A percentile compares a stretch with the other conserved stretches of the same genome.
Evolutionary conservation across 2,888 invertebrate species (phyloP).

Genomic region (Petrolisthes manimaculis): DNA sequence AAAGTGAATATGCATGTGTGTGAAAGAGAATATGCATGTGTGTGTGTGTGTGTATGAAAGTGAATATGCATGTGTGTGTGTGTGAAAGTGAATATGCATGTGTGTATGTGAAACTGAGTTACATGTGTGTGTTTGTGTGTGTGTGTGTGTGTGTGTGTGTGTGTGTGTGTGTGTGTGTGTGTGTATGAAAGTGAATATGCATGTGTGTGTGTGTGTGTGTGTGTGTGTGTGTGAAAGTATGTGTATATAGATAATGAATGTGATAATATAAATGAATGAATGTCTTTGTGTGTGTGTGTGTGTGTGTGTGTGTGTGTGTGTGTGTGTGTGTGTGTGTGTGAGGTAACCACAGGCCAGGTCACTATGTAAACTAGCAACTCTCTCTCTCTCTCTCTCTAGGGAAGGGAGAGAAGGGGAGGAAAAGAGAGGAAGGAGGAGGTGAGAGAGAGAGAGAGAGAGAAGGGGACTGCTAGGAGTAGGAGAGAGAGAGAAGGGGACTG

Average conservation of each 20-base stretch:
- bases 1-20: no score
- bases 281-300: neutral
- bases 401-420: neutral
- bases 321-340: neutral
- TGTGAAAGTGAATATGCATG: neutral
- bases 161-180: slow-evolving; percentile 12
- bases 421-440: neutral
- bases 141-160: no score
- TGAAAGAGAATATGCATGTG: no score
- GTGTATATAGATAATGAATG: no score
- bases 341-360: neutral
- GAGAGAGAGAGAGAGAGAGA: neutral
- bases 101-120: neutral
- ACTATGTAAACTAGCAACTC: neutral
- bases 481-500: neutral
- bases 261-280: no score
- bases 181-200: no score
- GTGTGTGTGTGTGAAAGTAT: neutral
- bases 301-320: slow-evolving; percentile 2
- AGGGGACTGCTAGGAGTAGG: neutral
- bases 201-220: slow-evolving; percentile 17
- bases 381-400: slow-evolving; percentile 10
- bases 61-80: neutral
- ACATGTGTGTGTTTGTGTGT: no score
- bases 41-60: no score